phyloP scores from a whole-genome alignment of 2,113 vertebrate species.

The Phocoena phocoena region DNA sequence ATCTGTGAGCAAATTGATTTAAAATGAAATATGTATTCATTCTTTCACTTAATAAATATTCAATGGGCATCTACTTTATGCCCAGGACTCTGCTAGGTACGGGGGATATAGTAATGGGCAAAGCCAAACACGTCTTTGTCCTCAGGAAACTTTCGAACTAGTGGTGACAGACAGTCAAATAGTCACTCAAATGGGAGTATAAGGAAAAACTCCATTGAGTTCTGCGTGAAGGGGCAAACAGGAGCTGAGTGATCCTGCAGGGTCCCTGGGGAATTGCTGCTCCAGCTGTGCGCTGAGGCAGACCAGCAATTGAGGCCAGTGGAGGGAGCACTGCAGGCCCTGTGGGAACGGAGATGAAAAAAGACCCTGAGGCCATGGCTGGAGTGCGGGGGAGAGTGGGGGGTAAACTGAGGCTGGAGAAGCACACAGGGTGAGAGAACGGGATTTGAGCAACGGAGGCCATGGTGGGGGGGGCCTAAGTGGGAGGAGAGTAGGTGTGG shows the following conservation, averaged over 20 bases:
- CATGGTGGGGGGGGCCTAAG: background rate
- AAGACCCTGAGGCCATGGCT: background rate
- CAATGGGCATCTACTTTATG: background rate
- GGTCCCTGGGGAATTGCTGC: background rate
- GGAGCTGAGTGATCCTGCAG: background rate
- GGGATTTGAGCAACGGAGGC: background rate
- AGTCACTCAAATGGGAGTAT: background rate
- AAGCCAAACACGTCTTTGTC: background rate
- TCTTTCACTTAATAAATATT: background rate
- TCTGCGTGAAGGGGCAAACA: background rate
- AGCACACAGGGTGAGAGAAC: background rate
- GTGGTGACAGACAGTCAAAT: background rate
- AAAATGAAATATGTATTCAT: background rate
- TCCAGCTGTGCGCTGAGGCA: accelerated
- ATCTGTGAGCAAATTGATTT: background rate
- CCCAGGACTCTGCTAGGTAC: background rate
- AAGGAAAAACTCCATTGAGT: background rate
- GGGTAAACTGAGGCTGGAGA: background rate
- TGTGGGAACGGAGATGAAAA: background rate
- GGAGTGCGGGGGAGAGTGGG: background rate
- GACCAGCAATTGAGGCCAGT: accelerated
- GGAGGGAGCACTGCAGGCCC: background rate
- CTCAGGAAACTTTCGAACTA: background rate
- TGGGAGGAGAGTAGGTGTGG: background rate
- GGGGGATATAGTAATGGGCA: background rate